Percentiles rank a stretch among this genome's conserved stretches.
phyloP scores from a whole-genome alignment of 2,113 vertebrate species.

The Psilopsiagon aymara region DNA sequence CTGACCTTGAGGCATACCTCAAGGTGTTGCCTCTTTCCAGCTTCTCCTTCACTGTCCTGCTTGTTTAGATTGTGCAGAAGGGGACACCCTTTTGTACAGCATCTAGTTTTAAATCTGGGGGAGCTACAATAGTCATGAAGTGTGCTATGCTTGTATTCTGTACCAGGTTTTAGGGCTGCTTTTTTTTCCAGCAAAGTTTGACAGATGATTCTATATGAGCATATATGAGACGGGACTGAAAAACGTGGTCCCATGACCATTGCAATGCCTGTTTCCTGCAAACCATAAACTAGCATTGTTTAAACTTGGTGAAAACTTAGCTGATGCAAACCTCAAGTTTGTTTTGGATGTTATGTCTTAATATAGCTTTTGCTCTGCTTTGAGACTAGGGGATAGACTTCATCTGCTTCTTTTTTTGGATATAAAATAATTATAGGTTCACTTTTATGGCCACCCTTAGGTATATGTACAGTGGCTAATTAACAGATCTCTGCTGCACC shows the following conservation, averaged over 20 bases:
- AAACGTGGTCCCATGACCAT: accelerated
- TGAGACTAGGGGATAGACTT: not conserved
- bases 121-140: not conserved
- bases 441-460: not conserved
- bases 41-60: not conserved
- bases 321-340: not conserved
- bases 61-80: not conserved
- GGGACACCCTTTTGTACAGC: accelerated
- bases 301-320: not conserved
- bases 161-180: not conserved
- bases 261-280: not conserved
- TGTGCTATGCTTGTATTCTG: not conserved
- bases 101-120: accelerated
- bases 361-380: not conserved
- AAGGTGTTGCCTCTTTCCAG: not conserved
- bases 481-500: not conserved
- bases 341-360: not conserved
- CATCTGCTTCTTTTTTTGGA: not conserved
- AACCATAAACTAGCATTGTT: not conserved
- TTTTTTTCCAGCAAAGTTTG: not conserved
- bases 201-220: accelerated
- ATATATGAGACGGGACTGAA: not conserved
- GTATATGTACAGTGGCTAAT: not conserved
- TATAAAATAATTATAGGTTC: not conserved
- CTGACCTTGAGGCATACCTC: not conserved